Base-by-base conservation (phyloP, 2,797 vertebrate species). In the Xyrichtys novacula region DNA sequence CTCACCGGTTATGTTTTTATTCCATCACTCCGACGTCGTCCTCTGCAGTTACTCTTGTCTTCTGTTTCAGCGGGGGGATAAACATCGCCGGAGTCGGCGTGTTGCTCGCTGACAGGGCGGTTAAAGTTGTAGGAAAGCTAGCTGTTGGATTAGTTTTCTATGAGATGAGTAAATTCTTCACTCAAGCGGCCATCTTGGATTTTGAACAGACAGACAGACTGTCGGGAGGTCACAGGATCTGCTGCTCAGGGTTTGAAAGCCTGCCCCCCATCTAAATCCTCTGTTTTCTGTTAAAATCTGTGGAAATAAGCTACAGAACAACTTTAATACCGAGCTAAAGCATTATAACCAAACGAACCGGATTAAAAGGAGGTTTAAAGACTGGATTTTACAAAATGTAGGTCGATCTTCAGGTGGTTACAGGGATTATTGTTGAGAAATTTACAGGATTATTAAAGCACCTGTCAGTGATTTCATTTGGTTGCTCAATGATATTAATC, bases 101-200 rank as follows among this genome's bases (percentile, higher is more conserved):
- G 16, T 48, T 62, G 78, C 68, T n/a, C 12, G 71, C 22, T 0
- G 5, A 1, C 0, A 1, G 9, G 7, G 17, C 15, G 1, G 23
- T 4, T 6, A n/a, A 65, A 66, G 78, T 74, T 50, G 42, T 14
- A n/a, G 0, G 16, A 0, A 17, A 65, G 76, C 62, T 42, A 61
- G 65, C 55, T 62, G 60, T 38, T 44, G 61, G 77, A 72, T 67
- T 63, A 76, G 68, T 76, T 85, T 65, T 42, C 42, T 17, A 48
- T 40, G 52, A 71, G 75, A 65, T 39, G 65, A 70, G 73, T 68
- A 19, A 52, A 72, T 58, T 58, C 74, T 65, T 9, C 57, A 61
- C 76, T 87, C 76, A 42, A 14, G 64, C 85, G 34, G 88, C 87
- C 87, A 91, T 91, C 87, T 91, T 91, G 85, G 28, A n/a, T n/a